Base-by-base conservation (phyloP, 2,888 invertebrate species). In the Thecophora atra region DNA sequence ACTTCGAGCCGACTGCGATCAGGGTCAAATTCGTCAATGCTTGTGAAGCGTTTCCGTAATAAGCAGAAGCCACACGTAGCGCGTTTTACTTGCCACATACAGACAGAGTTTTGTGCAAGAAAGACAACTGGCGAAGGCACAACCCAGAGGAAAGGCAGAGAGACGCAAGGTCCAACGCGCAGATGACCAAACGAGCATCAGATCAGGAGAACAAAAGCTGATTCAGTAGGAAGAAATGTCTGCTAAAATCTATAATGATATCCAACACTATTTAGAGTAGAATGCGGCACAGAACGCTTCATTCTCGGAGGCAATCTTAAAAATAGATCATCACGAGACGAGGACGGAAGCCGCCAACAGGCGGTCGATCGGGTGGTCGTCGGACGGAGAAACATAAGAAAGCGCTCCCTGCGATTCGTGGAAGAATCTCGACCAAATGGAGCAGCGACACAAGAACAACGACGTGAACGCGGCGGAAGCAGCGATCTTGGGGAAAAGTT, bases 201-300 rank as follows among this genome's bases (percentile, higher is more conserved):
- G 26, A 68, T 62, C 54, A 52, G 58, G 58, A 58, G 56, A 52
- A 51, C 66, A n/a, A 56, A 73, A 76, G 67, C 52, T 63, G 28
- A 73, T 64, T 63, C 19, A 68, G 28, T 37, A 28, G 15, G 52
- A 47, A 67, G 47, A 58, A 28, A 67, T 44, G 52, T 58, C 30
- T 30, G 60, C 44, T 63, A 37, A 65, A 69, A 63, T 62, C 63
- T 70, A 62, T 73, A 80, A 81, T 78, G 83, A 83, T 84, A 83
- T 83, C 83, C 80, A 82, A 83, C 84, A 83, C 83, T 83, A 78
- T 79, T 74, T 76, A 77, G 74, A 76, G 76, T 73, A 77, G 78
- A 77, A 78, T 78, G 79, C 78, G 80, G 79, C 80, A 78, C 24
- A 15, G 44, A 78, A 78, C 79, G 79, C 79, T 81, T 82, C 81